Base-by-base conservation (phyloP, 1,140 invertebrate species). In the Drosophila teissieri region DNA sequence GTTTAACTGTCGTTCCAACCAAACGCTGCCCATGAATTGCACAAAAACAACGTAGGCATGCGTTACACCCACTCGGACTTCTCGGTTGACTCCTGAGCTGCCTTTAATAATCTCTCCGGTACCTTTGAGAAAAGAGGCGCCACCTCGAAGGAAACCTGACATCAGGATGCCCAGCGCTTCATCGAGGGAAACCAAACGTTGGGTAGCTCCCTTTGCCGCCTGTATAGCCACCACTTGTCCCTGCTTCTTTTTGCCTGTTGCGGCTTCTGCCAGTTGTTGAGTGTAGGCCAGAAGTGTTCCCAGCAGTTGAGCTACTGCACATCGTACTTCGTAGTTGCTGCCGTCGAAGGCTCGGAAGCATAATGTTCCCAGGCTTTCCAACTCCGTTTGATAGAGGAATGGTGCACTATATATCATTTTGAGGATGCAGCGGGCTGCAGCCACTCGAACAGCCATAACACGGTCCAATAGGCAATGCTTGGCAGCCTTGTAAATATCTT, bases 91-190 rank as follows among this genome's bases (percentile, higher is more conserved):
- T 11, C 96, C 95, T 0, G 97, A 97, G 75, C 95, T 97, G 3
- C 98, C 98, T 93, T 99, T 99, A 70, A 99, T 99, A 85, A 99
- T 99, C 93, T 99, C 98, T 6, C 96, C 96, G 49, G 97, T 97
- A 14, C 97, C 97, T 93, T 99, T 99, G 4, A 99, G 93, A 92
- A 99, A 99, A 12, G 98, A 98, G 17, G 96, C 97, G 17, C 98
- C 98, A 2, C 98, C 98, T 76, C 97, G 94, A 2, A 99, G 92
- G 93, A 99, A 99, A 39, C 98, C 98, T n/a, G 97, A 96, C 94
- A 98, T 97, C 73, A 99, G 93, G 64, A 99, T 95, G 79, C 96
- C 96, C 44, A 99, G 93, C 0, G 97, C 97, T 92, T 99, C 98
- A 65, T 99, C 98, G 24, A 99, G 92, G 0, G 97, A 97, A n/a